phyloP scores from a whole-genome alignment of 2,888 invertebrate species.

The Hemicrepidius hirtus region DNA sequence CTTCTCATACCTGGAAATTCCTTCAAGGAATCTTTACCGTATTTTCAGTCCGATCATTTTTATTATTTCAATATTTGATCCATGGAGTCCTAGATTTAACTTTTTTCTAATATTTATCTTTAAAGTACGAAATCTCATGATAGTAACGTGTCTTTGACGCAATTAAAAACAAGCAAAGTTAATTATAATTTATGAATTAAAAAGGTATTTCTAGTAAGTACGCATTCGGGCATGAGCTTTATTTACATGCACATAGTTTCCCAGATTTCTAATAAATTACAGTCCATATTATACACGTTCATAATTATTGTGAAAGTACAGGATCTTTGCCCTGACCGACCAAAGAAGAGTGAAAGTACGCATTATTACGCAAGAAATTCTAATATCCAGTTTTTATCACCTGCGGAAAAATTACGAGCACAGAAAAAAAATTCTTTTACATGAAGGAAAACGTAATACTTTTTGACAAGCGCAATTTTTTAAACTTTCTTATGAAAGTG shows the following conservation, averaged over 20 bases:
- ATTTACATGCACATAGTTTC: slow-evolving; percentile 9
- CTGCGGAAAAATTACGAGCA: background rate
- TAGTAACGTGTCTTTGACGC: too few relatives aligned
- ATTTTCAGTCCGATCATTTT: too few relatives aligned
- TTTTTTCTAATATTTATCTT: too few relatives aligned
- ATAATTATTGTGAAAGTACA: slow-evolving; percentile 29
- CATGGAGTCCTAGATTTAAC: too few relatives aligned
- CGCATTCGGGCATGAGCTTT: slow-evolving; percentile 6
- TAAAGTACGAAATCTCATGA: too few relatives aligned
- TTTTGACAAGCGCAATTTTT: too few relatives aligned
- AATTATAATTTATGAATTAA: background rate
- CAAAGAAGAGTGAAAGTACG: slow-evolving; percentile 19
- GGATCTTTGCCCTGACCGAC: slow-evolving; percentile 27
- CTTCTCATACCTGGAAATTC: too few relatives aligned
- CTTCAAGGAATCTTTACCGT: too few relatives aligned
- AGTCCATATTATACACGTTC: background rate
- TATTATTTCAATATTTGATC: too few relatives aligned
- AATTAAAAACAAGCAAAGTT: too few relatives aligned
- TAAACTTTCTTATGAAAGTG: too few relatives aligned
- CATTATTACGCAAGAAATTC: slow-evolving; percentile 24
- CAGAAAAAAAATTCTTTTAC: background rate
- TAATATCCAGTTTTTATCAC: slow-evolving; percentile 15
- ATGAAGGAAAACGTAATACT: too few relatives aligned
- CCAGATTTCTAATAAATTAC: slow-evolving; percentile 35
- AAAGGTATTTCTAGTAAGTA: slow-evolving; percentile 1